Evolutionary conservation across 2,113 vertebrate genomes (phyloP).

Genomic region (Macrotus californicus): DNA sequence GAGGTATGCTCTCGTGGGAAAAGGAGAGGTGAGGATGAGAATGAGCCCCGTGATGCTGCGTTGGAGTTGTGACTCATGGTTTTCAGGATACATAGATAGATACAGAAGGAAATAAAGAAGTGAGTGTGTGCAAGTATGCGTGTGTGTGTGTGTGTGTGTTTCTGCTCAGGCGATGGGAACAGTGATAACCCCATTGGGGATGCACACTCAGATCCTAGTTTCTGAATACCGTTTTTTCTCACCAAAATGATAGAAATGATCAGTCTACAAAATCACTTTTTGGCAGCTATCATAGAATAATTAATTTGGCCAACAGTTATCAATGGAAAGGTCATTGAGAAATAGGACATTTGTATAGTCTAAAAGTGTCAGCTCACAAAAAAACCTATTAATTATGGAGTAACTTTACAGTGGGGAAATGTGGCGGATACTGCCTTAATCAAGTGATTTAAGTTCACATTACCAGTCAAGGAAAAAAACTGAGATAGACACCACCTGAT

Average conservation of each 20-base stretch:
- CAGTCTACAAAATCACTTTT: not conserved
- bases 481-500: not conserved
- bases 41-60: not conserved
- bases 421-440: not conserved
- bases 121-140: not conserved
- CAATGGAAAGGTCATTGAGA: not conserved
- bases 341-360: not conserved
- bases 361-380: not conserved
- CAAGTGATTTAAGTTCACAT: not conserved
- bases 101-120: not conserved
- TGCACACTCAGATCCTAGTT: not conserved
- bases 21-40: not conserved
- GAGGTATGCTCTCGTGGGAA: not conserved
- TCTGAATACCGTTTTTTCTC: not conserved
- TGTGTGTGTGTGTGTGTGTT: not conserved
- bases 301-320: slow-evolving; percentile 15
- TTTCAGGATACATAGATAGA: not conserved
- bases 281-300: not conserved
- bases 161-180: not conserved
- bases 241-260: not conserved
- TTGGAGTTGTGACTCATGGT: not conserved
- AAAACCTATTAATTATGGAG: not conserved
- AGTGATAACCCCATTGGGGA: not conserved
- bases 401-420: not conserved
- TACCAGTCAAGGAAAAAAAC: not conserved